Percentiles rank a stretch among this genome's conserved stretches.
Evolutionary conservation across 2,888 invertebrate genomes (phyloP).

Genomic region (Eudemis profundana): DNA sequence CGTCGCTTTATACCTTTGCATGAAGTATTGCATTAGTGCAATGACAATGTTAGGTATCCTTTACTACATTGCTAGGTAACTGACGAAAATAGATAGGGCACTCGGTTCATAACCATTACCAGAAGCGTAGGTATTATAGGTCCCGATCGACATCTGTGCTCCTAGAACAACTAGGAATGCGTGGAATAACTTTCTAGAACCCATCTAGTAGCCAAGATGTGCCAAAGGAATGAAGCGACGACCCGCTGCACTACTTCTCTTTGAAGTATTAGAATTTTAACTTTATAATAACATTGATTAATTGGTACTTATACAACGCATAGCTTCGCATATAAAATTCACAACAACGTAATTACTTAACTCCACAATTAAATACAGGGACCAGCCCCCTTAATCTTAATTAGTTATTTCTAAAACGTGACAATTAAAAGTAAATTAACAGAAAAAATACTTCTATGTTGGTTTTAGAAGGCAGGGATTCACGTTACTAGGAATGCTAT

Average conservation of each 20-base stretch:
- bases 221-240: slow-evolving; percentile 46
- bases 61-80: no score
- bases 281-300: slow-evolving; percentile 67
- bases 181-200: background rate
- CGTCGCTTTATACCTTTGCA: slow-evolving; percentile 48
- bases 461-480: slow-evolving; percentile 20
- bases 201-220: background rate
- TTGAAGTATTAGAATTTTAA: slow-evolving; percentile 48
- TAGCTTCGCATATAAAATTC: slow-evolving; percentile 74
- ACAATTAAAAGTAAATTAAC: slow-evolving; percentile 55
- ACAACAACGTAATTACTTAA: slow-evolving; percentile 70
- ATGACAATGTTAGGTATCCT: background rate
- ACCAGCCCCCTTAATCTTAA: slow-evolving; percentile 76
- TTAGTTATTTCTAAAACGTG: slow-evolving; percentile 64
- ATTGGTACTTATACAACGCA: slow-evolving; percentile 68
- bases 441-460: slow-evolving; percentile 33
- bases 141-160: no score
- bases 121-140: no score
- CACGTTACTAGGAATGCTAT: no score
- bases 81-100: no score
- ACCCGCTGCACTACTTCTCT: slow-evolving; percentile 44
- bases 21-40: background rate
- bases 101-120: no score
- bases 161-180: no score
- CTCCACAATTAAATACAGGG: slow-evolving; percentile 69